Evolutionary conservation across 2,888 invertebrate species (phyloP), one percentile per base, ranked within the genome.

Genomic region (Andrena hattorfiana): DNA sequence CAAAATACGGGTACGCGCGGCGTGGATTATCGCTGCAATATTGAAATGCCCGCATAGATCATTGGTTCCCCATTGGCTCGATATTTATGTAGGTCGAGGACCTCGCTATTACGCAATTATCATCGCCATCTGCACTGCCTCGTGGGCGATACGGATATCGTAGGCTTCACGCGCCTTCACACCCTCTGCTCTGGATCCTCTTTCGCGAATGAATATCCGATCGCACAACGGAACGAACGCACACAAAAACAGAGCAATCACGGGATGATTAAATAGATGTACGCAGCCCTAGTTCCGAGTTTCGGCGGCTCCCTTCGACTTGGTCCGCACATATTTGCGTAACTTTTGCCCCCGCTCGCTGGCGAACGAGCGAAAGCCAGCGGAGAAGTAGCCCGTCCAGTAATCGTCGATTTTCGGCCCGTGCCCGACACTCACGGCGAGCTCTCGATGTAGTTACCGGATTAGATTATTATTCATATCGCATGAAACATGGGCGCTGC

Each of bases 401-500:
- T 32, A 60, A 51, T 77, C 66, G 59, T 60, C 72, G 60, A 60
- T 68, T 81, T 68, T 76, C 78, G 81, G 84, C 84, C 77, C 77
- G 60, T 72, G 70, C 70, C 71, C 71, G 70, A 62, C 63, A 67
- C 42, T 80, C 70, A 83, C 59, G 75, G 78, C 83, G 75, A 72
- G 83, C 84, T 83, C 82, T 79, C 87, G 80, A 82, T 70, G 89
- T 89, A 89, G 88, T 84, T 66, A 89, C 35, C 86, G 86, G 88
- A 86, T 91, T 91, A 92, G 91, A 92, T 91, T 90, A 91, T 88
- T 89, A 92, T 93, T 92, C 91, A 92, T 91, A 91, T 92, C 92
- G 93, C 93, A 93, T 93, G 93, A 93, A 92, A 91, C 88, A 92
- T 90, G 92, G 93, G 93, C 93, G 92, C 92, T 93, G 93, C 92